A percentile compares a stretch with the other conserved stretches of the same genome.
These are phyloP conservation scores for Alcedo atthis DNA, from an alignment of 2,797 vertebrate genomes.

Conservation along the genomic window DNA sequence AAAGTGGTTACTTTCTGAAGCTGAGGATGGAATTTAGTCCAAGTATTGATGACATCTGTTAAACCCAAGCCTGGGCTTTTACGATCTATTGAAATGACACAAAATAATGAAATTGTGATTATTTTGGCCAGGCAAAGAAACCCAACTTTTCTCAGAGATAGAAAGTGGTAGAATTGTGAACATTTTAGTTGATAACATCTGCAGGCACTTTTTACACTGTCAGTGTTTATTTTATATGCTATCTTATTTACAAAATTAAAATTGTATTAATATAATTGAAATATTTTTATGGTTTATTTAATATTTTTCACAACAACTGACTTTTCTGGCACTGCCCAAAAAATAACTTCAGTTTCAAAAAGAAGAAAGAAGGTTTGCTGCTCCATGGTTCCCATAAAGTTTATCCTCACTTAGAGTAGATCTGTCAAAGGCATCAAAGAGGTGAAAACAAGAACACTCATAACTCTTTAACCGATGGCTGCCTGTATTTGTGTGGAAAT, in stretches of 20 bases:
- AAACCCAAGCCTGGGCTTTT: slow-evolving; percentile 32
- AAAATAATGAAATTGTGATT: slow-evolving; percentile 45
- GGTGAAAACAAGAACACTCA: background rate
- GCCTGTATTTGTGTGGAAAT: slow-evolving; percentile 36
- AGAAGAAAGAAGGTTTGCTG: background rate
- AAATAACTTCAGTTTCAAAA: background rate
- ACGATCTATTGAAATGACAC: background rate
- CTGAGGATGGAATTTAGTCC: background rate
- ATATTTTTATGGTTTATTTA: background rate
- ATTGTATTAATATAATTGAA: background rate
- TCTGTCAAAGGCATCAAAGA: slow-evolving; percentile 14
- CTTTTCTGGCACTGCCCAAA: background rate
- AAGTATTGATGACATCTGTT: background rate
- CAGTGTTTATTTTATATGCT: background rate
- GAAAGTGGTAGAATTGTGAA: background rate
- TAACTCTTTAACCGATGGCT: slow-evolving; percentile 30
- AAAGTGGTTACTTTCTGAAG: background rate
- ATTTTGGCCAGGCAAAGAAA: slow-evolving; percentile 26
- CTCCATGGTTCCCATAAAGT: background rate
- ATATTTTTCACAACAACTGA: background rate
- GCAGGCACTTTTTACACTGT: background rate
- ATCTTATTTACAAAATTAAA: background rate
- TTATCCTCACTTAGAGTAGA: background rate
- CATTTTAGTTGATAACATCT: slow-evolving; percentile 39
- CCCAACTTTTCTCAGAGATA: background rate